Evolutionary conservation across 2,888 invertebrate genomes (phyloP), one percentile per base, ranked within the genome.

Genomic region (Campoplex nolae): DNA sequence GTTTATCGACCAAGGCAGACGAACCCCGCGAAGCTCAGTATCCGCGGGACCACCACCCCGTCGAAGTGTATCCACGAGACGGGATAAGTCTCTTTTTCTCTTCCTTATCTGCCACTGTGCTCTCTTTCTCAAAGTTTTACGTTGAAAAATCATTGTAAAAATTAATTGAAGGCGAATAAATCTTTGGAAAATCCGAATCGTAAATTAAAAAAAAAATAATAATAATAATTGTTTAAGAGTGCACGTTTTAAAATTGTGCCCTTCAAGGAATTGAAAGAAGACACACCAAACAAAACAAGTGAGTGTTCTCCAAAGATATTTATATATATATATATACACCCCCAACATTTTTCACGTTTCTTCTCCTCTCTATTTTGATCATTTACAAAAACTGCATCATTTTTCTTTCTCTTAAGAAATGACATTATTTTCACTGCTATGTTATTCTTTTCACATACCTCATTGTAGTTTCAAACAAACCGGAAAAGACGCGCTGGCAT

Each of bases 11-110:
- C 93, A 91, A 90, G 88, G 88, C 88, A 88, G 90, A 80, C 48
- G 89, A 90, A 91, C 91, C 91, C 90, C 91, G 88, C 88, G 89
- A 91, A 89, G 91, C 92, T 93, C 93, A 93, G 93, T 94, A 91
- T 92, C 91, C 92, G 93, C 92, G 93, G 93, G 92, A 93, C 93
- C 92, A 93, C 91, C 93, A 93, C 92, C 92, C 93, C 91, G 93
- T 92, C 89, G 83, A 88, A 89, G 90, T 88, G 89, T 86, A 48
- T 62, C 82, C 85, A 83, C 86, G 77, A 86, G 81, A 84, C 85
- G 88, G 85, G 82, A 83, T 58, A 82, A 65, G 81, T 81, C 74
- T 80, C 80, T 28, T 9, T 56, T 65, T 81, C 35, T 73, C 73
- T 71, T 58, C 23, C 65, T 65, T 56, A 76, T 83, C 28, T 23